phyloP scores from a whole-genome alignment of 2,113 vertebrate genomes.

The Gorsachius goisagi region DNA sequence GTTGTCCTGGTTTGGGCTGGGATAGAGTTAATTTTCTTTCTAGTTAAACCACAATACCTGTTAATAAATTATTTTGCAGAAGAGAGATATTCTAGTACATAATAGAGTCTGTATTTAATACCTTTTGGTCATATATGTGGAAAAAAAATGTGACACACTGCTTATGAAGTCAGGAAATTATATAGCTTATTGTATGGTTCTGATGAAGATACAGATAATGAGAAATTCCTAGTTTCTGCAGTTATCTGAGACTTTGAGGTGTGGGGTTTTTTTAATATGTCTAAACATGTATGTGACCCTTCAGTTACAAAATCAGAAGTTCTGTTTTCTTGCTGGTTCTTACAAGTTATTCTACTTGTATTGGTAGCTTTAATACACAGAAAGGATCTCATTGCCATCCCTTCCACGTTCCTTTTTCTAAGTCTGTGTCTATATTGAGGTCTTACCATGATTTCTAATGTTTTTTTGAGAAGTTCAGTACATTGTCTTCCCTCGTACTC shows the following conservation, averaged over 20 bases:
- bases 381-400: not conserved
- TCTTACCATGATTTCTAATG: not conserved
- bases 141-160: not conserved
- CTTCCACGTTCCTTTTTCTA: not conserved
- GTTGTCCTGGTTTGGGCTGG: no score
- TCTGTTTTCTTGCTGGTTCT: not conserved
- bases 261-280: not conserved
- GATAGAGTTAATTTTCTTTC: no score
- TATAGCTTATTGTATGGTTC: not conserved
- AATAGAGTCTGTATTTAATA: not conserved
- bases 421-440: fast-evolving
- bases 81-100: not conserved
- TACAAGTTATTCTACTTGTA: not conserved
- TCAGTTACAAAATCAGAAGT: not conserved
- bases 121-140: not conserved
- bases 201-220: not conserved
- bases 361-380: not conserved
- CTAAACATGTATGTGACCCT: not conserved
- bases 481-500: not conserved
- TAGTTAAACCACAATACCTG: no score
- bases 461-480: not conserved
- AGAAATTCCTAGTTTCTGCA: not conserved
- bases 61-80: not conserved
- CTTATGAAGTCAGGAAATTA: not conserved
- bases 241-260: not conserved